Evolutionary conservation across 2,888 invertebrate genomes (phyloP), one percentile per base, ranked within the genome.

Genomic region (Maniola hyperantus): DNA sequence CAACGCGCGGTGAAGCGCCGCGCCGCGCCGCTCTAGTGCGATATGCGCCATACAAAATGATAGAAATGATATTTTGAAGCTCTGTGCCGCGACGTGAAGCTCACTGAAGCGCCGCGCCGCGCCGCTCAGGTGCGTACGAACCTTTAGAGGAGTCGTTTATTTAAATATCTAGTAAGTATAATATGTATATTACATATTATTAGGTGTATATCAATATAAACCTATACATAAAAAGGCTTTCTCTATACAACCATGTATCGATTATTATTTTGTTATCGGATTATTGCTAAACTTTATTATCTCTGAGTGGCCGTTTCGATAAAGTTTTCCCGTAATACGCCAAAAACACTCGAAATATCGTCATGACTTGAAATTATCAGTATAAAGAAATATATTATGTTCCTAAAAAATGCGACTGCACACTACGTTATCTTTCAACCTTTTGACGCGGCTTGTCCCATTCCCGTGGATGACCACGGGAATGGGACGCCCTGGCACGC

Each of bases 281-380:
- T 10, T 36, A 18, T 10, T 36, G 18, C 10, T 11, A 15, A 33
- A 54, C 18, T 18, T 55, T 55, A 39, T 15, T 55, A 55, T 55
- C 55, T 36, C 54, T 10, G 34, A 54, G 54, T 54, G 54, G 53
- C 33, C n/a, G 34, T 18, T 34, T 8, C 15, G 36, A 55, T 36
- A 55, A 36, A 55, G 18, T 15, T 33, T 53, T 33, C 26, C n/a
- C n/a, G 36, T 34, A 54, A 54, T 8, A 57, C 42, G 39, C 11
- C 39, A 42, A 57, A 57, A 57, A 39, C 11, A 20, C 42, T 57
- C 39, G 42, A 57, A 57, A 57, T 36, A 55, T 15, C 26, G 33
- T 36, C n/a, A 33, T 54, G 5, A 36, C 8, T 8, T 18, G 46
- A 46, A 46, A 8, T 48, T 48, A 48, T 48, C 48, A 20, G 6